Conservation (phyloP, 2,888 invertebrate genomes). For the Schrankia costaestrigalis region DNA sequence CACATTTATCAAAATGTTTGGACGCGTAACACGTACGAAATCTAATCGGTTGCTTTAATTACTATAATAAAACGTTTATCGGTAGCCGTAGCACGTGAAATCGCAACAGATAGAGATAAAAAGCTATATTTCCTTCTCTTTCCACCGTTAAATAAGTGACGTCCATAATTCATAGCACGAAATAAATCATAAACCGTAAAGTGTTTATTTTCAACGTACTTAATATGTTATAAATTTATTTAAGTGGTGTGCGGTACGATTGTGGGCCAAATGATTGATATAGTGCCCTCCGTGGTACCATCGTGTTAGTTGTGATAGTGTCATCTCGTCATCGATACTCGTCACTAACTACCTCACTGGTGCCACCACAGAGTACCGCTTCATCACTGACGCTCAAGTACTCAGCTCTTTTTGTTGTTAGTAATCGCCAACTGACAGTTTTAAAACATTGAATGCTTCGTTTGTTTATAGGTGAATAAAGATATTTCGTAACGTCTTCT, state of each 20-base stretch:
- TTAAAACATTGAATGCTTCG: conserved; percentile 30
- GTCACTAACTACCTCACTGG: conserved; percentile 38
- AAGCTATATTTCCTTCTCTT: conserved; percentile 54
- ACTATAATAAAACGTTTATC: conserved; percentile 77
- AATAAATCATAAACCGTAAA: conserved; percentile 79
- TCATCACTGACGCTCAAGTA: conserved; percentile 50
- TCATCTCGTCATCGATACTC: conserved; percentile 44
- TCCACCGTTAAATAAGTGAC: conserved; percentile 64
- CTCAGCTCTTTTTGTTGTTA: conserved; percentile 58
- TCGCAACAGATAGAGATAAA: conserved; percentile 65
- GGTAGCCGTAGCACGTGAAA: conserved; percentile 69
- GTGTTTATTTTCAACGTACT: conserved; percentile 79
- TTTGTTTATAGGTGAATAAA: conserved; percentile 27
- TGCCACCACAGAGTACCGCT: conserved; percentile 35
- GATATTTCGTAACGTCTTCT: conserved; percentile 31
- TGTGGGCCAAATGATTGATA: conserved; percentile 74
- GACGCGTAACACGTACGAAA: conserved; percentile 59
- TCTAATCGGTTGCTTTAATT: conserved; percentile 72
- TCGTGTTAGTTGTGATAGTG: conserved; percentile 64
- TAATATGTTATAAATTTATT: conserved; percentile 81
- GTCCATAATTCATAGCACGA: conserved; percentile 74
- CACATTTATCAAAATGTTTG: conserved; percentile 66
- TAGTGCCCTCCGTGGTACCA: conserved; percentile 64
- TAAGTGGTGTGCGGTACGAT: conserved; percentile 76
- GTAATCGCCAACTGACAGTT: conserved; percentile 40